A percentile compares a stretch with the other conserved stretches of the same genome.
Evolutionary conservation across 1,140 invertebrate species (phyloP).

Genomic region (Bombus confusus): DNA sequence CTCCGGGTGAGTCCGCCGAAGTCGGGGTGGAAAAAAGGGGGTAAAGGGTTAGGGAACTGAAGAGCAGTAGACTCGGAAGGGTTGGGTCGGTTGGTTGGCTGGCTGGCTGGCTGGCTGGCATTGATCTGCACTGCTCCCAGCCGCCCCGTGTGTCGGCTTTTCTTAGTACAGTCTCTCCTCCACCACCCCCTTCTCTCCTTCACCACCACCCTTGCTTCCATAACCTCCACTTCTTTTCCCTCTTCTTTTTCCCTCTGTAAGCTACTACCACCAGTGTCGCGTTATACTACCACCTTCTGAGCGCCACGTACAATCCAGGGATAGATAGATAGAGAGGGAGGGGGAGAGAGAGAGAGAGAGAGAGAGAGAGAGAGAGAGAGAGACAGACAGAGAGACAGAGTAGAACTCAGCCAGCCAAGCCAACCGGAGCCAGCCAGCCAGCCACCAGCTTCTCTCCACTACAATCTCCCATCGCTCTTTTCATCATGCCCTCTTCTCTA

Average conservation of each 20-base stretch:
- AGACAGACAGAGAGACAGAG: not conserved
- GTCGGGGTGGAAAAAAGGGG: constrained; percentile 69
- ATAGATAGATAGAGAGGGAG: not conserved
- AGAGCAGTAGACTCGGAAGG: constrained; percentile 72
- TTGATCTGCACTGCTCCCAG: constrained; percentile 74
- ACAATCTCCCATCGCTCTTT: constrained; percentile 69
- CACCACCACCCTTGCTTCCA: constrained; percentile 50
- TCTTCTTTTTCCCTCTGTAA: constrained; percentile 60
- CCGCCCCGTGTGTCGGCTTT: constrained; percentile 74
- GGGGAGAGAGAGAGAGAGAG: not conserved
- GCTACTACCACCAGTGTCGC: constrained; percentile 62
- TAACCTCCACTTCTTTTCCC: constrained; percentile 66
- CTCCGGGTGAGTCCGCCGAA: constrained; percentile 69
- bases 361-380: not conserved
- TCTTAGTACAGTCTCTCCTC: constrained; percentile 71
- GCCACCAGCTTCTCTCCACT: constrained; percentile 60
- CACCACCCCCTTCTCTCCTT: constrained; percentile 44
- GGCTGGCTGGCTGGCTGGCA: constrained; percentile 69
- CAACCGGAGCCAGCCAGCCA: constrained; percentile 44
- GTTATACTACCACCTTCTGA: constrained; percentile 33
- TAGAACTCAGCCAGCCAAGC: constrained; percentile 4
- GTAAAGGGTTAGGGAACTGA: constrained; percentile 72
- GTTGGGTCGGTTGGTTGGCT: constrained; percentile 70
- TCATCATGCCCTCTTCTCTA: constrained; percentile 71
- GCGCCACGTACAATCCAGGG: constrained; percentile 4